Conservation (phyloP, 2,888 invertebrate species). For the Acrobasis suavella region DNA sequence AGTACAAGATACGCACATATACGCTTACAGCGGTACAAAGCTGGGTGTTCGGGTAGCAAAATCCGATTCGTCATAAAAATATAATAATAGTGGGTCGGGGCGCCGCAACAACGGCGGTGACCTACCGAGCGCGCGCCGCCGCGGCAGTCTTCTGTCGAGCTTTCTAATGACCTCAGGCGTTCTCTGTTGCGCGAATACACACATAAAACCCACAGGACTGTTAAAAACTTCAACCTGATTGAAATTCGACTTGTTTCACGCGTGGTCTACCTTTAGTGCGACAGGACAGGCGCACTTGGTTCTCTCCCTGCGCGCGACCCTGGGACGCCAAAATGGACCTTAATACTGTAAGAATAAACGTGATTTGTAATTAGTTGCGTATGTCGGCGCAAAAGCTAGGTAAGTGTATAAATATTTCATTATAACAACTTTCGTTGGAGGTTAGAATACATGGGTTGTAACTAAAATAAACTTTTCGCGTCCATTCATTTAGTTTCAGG, state of each 20-base stretch:
- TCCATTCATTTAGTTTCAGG: conserved; percentile 14
- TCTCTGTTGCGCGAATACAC: conserved; percentile 67
- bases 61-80: conserved; percentile 82
- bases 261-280: conserved; percentile 51
- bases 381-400: conserved; percentile 56
- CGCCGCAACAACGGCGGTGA: conserved; percentile 79
- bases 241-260: conserved; percentile 59
- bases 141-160: conserved; percentile 79
- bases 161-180: conserved; percentile 81
- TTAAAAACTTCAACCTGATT: conserved; percentile 61
- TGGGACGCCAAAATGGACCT: conserved; percentile 68
- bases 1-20: conserved; percentile 37
- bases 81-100: conserved; percentile 81
- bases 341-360: conserved; percentile 62
- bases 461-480: conserved; percentile 19
- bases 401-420: conserved; percentile 56
- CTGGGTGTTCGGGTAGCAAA: conserved; percentile 66
- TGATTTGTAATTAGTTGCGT: conserved; percentile 66
- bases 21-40: conserved; percentile 58
- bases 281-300: conserved; percentile 64
- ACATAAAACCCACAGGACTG: conserved; percentile 51
- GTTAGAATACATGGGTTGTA: conserved; percentile 28
- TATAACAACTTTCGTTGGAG: conserved; percentile 40
- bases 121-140: conserved; percentile 76
- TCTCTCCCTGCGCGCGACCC: conserved; percentile 36